These are phyloP conservation scores for Parasteatoda lunata DNA, from an alignment of 2,888 invertebrate species.

Conservation along the genomic window DNA sequence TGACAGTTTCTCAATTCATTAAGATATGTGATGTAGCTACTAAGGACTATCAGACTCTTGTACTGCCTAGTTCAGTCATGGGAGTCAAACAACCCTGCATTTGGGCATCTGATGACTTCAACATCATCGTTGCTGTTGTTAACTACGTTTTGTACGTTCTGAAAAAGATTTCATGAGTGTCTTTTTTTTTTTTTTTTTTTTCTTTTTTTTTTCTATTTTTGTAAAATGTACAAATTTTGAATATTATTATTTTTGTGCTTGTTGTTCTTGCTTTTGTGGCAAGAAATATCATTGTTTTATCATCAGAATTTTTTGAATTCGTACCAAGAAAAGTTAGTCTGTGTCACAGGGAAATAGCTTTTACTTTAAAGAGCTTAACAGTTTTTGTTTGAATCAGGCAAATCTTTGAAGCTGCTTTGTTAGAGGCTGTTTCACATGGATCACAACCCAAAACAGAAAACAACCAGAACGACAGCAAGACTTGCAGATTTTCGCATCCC, in stretches of 20 bases:
- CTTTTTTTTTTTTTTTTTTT: neutral
- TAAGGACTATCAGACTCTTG: constrained; percentile 18
- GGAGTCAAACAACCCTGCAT: constrained; percentile 29
- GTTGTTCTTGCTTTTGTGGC: no score
- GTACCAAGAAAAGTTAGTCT: no score
- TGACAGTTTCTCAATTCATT: constrained; percentile 3
- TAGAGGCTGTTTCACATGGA: no score
- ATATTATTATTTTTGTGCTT: neutral
- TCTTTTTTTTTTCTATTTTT: neutral
- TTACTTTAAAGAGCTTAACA: no score
- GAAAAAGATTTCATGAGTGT: constrained; percentile 17
- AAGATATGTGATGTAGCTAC: neutral
- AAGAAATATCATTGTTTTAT: no score
- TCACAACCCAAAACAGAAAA: no score
- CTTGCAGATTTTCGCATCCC: no score
- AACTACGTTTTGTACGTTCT: constrained; percentile 44
- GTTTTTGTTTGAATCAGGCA: no score
- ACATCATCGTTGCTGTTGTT: constrained; percentile 27
- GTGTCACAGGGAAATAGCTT: no score
- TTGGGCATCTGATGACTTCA: constrained; percentile 39
- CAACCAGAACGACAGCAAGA: no score
- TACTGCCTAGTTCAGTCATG: constrained; percentile 42
- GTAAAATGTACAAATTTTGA: neutral
- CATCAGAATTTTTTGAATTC: no score
- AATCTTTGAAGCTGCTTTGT: no score